Evolutionary conservation across 2,113 vertebrate species (phyloP).

Genomic region (Lasiurus cinereus): DNA sequence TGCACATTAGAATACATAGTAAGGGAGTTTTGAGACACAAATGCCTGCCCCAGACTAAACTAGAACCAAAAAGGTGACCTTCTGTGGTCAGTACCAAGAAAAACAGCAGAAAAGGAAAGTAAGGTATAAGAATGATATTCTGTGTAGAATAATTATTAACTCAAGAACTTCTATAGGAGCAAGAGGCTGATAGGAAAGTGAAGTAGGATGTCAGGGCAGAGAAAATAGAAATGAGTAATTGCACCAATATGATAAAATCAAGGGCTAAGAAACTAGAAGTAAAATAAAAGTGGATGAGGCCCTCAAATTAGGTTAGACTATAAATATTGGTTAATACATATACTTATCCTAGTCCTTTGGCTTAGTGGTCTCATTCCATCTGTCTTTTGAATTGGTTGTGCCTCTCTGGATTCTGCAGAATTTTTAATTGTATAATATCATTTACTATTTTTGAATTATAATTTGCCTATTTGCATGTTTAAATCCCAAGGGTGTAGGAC

Average conservation of each 20-base stretch:
- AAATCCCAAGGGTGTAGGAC: neutral
- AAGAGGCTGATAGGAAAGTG: neutral
- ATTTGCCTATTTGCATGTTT: neutral
- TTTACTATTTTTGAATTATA: neutral
- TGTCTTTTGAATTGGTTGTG: neutral
- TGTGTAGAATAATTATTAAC: neutral
- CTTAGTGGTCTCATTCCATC: neutral
- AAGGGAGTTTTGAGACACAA: neutral
- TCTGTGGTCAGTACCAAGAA: neutral
- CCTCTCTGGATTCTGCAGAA: neutral
- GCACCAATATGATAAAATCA: neutral
- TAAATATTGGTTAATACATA: neutral
- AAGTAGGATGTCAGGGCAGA: neutral
- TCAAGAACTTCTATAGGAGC: neutral
- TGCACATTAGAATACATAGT: neutral
- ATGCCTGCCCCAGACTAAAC: neutral
- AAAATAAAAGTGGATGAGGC: neutral
- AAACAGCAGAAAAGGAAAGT: neutral
- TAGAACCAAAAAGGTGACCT: neutral
- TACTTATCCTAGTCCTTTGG: neutral
- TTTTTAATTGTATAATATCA: slow-evolving; percentile 23
- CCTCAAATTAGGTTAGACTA: neutral
- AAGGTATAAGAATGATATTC: neutral
- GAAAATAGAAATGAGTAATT: neutral
- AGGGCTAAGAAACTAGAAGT: neutral